phyloP scores from a whole-genome alignment of 2,888 invertebrate genomes.

The Pyrocoelia pectoralis region DNA sequence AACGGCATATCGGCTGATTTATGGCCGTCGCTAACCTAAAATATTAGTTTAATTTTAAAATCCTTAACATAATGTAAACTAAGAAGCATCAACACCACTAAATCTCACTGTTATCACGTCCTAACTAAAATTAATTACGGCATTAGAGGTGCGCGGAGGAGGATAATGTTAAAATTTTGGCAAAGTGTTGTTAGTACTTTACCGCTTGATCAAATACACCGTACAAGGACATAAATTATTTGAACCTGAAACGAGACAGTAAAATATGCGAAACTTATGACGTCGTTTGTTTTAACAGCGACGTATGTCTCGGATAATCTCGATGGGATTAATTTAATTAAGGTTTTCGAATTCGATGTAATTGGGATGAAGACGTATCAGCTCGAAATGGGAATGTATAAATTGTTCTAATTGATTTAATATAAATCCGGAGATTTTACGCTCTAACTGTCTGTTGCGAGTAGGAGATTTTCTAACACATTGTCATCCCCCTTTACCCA shows the following conservation, averaged over 20 bases:
- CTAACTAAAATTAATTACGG: constrained; percentile 4
- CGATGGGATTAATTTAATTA: neutral
- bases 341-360: neutral
- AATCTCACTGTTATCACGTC: neutral
- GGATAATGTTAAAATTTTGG: neutral
- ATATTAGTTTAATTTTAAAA: neutral
- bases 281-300: neutral
- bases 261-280: neutral
- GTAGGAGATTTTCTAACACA: neutral
- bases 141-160: neutral
- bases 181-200: neutral
- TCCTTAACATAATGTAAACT: neutral
- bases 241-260: neutral
- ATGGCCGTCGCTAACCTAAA: neutral
- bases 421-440: neutral
- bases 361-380: neutral
- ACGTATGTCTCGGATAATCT: neutral
- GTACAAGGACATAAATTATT: neutral
- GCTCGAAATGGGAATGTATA: neutral
- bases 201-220: neutral
- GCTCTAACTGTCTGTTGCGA: neutral
- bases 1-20: neutral
- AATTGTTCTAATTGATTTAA: constrained; percentile 1
- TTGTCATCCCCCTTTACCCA: neutral
- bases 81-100: neutral